Evolutionary conservation across 2,888 invertebrate species (phyloP).

Genomic region (Mythimna pallens): DNA sequence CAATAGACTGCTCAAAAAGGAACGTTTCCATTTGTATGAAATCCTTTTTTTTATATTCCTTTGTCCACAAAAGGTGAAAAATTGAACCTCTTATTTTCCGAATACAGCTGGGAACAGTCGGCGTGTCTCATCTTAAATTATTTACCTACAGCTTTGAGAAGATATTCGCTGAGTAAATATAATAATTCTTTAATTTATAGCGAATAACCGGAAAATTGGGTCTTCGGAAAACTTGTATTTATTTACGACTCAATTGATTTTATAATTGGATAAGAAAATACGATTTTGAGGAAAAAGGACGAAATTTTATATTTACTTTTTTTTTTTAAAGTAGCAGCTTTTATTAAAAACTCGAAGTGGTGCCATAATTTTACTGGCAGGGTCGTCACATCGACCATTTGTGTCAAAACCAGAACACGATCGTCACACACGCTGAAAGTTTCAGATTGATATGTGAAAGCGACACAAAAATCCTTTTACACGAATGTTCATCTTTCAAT

Average conservation of each 20-base stretch:
- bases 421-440: conserved; percentile 41
- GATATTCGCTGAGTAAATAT: conserved; percentile 36
- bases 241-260: conserved; percentile 31
- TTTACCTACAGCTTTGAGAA: conserved; percentile 33
- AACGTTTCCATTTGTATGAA: conserved; percentile 76
- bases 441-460: conserved; percentile 56
- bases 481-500: conserved; percentile 47
- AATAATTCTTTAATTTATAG: conserved; percentile 19
- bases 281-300: neutral
- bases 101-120: conserved; percentile 53
- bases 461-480: conserved; percentile 61
- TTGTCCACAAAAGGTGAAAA: conserved; percentile 68
- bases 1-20: conserved; percentile 73
- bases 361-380: neutral
- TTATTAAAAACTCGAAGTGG: neutral
- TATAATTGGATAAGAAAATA: conserved; percentile 5
- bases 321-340: neutral
- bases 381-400: conserved; percentile 1
- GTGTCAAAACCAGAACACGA: conserved; percentile 6
- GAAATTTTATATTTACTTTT: neutral
- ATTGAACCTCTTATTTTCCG: conserved; percentile 58
- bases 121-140: conserved; percentile 38
- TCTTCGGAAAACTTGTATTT: neutral
- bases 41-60: conserved; percentile 70
- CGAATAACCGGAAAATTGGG: conserved; percentile 38